Conservation (phyloP, 1,140 invertebrate species). For the Neodiprion virginianus region DNA sequence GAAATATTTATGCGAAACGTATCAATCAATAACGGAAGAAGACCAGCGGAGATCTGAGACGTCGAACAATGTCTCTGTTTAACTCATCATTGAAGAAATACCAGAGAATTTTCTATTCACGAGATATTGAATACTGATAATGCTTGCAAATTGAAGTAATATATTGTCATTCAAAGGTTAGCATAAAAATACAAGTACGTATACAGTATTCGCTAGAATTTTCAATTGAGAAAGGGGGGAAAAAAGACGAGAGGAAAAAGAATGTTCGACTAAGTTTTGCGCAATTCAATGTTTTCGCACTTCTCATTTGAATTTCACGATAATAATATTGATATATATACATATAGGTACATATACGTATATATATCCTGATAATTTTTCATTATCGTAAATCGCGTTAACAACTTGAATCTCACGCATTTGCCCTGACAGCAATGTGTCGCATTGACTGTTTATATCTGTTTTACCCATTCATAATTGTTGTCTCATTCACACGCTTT, state of each 20-base stretch:
- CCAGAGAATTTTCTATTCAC: not conserved
- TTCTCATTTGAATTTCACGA: slow-evolving; percentile 7
- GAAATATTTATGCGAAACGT: not conserved
- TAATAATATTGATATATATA: slow-evolving; percentile 1
- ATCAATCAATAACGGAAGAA: too few relatives aligned
- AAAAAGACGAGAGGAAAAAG: not conserved
- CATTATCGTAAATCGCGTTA: slow-evolving; percentile 15
- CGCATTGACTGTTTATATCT: slow-evolving; percentile 35
- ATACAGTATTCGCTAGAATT: too few relatives aligned
- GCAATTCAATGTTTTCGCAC: not conserved
- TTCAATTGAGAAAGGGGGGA: not conserved
- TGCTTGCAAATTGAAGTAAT: too few relatives aligned
- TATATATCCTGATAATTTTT: slow-evolving; percentile 13
- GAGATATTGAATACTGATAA: too few relatives aligned
- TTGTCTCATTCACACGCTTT: slow-evolving; percentile 36
- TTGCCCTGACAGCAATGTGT: slow-evolving; percentile 30
- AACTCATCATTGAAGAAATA: not conserved
- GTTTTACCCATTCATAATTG: too few relatives aligned
- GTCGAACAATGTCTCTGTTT: too few relatives aligned
- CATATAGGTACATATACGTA: slow-evolving; percentile 7
- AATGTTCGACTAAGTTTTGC: not conserved
- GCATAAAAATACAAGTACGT: too few relatives aligned
- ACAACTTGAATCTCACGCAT: slow-evolving; percentile 26
- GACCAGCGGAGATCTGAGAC: too few relatives aligned
- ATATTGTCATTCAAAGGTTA: too few relatives aligned